Percentiles rank a stretch among this genome's conserved stretches.
These are phyloP conservation scores for Oxyura jamaicensis DNA, from an alignment of 2,113 vertebrate species.

Conservation along the genomic window DNA sequence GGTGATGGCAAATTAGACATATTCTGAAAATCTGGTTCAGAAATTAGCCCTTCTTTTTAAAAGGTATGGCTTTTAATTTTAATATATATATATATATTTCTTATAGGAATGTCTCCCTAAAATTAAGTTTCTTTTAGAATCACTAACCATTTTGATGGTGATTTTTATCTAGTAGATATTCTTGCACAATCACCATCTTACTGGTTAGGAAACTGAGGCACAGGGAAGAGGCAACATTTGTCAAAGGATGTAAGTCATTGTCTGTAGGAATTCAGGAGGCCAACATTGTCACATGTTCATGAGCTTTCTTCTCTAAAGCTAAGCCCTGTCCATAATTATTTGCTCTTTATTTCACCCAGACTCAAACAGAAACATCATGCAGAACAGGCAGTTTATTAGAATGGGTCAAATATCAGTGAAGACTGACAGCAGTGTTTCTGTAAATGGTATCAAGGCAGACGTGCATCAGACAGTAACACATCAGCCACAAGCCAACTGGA, in stretches of 20 bases:
- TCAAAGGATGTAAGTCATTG: not conserved
- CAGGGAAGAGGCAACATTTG: not conserved
- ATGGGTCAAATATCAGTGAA: not conserved
- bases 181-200: not conserved
- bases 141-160: not conserved
- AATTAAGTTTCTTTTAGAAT: not conserved
- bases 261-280: not conserved
- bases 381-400: not conserved
- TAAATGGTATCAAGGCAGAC: not conserved
- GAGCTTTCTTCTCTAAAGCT: not conserved
- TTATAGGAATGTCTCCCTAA: not conserved
- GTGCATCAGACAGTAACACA: not conserved
- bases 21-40: not conserved
- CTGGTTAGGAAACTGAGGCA: not conserved
- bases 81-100: not conserved
- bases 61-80: not conserved
- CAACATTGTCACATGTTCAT: not conserved
- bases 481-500: accelerated
- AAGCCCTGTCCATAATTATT: not conserved
- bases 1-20: not conserved
- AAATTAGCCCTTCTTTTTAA: not conserved
- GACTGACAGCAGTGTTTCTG: not conserved
- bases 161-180: not conserved
- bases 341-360: not conserved
- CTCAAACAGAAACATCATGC: not conserved